Base-by-base conservation (phyloP, 1,140 invertebrate species). In the Sycophila sp. region DNA sequence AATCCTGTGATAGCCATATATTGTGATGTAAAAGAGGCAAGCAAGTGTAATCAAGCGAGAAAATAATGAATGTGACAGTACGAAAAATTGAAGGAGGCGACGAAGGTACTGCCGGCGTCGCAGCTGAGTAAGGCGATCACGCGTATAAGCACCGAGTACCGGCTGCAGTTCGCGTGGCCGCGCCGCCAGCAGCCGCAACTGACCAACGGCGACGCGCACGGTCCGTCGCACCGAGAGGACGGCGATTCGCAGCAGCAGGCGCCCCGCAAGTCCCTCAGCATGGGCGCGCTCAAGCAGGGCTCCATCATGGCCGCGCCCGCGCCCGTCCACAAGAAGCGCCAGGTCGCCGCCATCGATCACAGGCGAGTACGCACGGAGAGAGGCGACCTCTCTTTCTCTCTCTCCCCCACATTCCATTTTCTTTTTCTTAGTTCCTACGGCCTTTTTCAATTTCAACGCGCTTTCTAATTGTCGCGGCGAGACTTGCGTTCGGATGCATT, bases 151-250 rank as follows among this genome's bases (percentile, higher is more conserved):
- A 94, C 94, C 73, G 94, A 95, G 87, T 95, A 96, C 87, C 89
- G 93, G 74, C 89, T 94, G 78, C 94, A 96, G 88, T 96, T 94
- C 85, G 93, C 94, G 69, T 95, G 93, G 93, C 93, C 93, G 75
- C 85, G 80, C 69, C 77, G 83, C 74, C 72, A 68, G 81, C 81
- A 28, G 91, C 91, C 79, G 91, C 91, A 81, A 2, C 58, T 86
- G 62, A 84, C 81, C 13, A 91, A 92, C 79, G 92, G 91, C 66
- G 89, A 89, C 49, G 79, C 81, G n/a, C 4, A 80, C 87, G 38
- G 86, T 85, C 73, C 79, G 17, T 2, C 6, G 1, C 79, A 28
- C 4, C 6, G 1, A 1, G 47, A 47, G 11, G 53, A 67, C 0
- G 38, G 47, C 22, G 45, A 38, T 17, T 49, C 47, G 26, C 42